A percentile compares a stretch with the other conserved stretches of the same genome.
These are phyloP conservation scores for Bombus turneri DNA, from an alignment of 1,140 invertebrate genomes.

Conservation along the genomic window DNA sequence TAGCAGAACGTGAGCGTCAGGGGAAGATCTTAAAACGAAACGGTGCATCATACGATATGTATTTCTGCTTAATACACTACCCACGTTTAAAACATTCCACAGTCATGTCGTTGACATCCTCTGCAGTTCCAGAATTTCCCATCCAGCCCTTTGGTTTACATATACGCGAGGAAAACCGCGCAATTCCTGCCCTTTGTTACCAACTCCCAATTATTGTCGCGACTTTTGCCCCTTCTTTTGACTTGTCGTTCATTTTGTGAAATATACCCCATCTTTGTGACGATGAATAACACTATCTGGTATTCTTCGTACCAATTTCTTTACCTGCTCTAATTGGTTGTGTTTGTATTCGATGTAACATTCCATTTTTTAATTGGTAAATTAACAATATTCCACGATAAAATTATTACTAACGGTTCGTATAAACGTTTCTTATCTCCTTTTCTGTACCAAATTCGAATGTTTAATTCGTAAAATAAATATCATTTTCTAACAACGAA, in stretches of 20 bases:
- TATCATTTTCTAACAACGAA: too few species aligned
- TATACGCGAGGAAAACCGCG: not conserved
- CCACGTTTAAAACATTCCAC: constrained; percentile 40
- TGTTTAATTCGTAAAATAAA: too few species aligned
- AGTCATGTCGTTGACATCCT: constrained; percentile 25
- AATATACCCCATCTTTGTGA: not conserved
- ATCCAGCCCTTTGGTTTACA: not conserved
- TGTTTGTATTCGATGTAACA: too few species aligned
- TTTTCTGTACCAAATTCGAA: too few species aligned
- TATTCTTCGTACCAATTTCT: too few species aligned
- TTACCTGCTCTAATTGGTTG: too few species aligned
- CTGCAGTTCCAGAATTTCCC: not conserved
- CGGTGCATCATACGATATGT: constrained; percentile 8
- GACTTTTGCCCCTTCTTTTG: not conserved
- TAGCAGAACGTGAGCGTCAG: not conserved
- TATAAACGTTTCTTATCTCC: too few species aligned
- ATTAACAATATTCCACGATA: too few species aligned
- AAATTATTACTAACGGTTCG: too few species aligned
- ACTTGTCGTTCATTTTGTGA: not conserved
- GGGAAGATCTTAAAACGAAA: constrained; percentile 20
- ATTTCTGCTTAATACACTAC: constrained; percentile 38
- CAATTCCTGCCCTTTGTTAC: not conserved
- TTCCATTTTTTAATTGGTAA: too few species aligned
- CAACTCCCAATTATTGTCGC: not conserved
- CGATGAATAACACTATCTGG: too few species aligned